phyloP scores from a whole-genome alignment of 2,113 vertebrate genomes.

The Cinclus mexicanus region DNA sequence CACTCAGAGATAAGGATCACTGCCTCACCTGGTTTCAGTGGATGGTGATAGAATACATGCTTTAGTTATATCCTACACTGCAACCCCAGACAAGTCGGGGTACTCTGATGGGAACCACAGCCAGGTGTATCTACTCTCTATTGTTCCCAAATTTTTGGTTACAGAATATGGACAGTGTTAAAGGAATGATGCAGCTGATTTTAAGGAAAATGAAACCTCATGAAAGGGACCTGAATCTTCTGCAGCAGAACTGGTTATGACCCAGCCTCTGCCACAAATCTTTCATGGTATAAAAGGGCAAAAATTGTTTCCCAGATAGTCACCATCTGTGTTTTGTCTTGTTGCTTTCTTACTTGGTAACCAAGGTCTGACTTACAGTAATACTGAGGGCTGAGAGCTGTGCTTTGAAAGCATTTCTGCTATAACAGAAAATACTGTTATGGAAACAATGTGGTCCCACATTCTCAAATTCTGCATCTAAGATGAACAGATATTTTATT shows the following conservation, averaged over 20 bases:
- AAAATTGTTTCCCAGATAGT: neutral
- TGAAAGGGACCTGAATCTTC: neutral
- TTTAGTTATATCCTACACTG: no score
- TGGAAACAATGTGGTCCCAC: neutral
- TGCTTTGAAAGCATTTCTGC: neutral
- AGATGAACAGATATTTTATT: neutral
- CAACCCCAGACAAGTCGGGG: no score
- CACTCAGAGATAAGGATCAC: no score
- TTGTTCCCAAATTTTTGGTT: neutral
- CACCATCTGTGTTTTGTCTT: neutral
- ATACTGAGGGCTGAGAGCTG: neutral
- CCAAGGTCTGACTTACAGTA: neutral
- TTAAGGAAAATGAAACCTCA: neutral
- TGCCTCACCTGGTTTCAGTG: no score
- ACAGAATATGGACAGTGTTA: neutral
- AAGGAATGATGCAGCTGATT: neutral
- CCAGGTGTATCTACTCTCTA: neutral
- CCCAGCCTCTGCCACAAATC: neutral
- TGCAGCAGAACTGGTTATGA: neutral
- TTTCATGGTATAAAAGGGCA: neutral
- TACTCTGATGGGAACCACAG: neutral
- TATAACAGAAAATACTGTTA: neutral
- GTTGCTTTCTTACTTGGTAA: neutral
- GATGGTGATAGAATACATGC: no score
- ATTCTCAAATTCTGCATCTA: neutral